These are phyloP conservation scores for Haemorhous mexicanus DNA, from an alignment of 2,113 vertebrate genomes.

Conservation along the genomic window DNA sequence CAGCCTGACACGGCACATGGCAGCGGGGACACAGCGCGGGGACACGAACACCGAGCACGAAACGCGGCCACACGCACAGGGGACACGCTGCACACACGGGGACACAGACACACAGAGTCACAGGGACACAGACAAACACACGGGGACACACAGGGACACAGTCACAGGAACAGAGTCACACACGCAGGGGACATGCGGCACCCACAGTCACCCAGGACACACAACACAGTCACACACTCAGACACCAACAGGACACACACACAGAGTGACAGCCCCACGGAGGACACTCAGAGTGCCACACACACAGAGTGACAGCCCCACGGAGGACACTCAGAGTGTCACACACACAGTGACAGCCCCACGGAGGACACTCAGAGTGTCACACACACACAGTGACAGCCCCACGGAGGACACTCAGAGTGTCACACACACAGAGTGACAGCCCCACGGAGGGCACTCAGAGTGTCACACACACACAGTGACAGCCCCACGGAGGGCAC, in stretches of 20 bases:
- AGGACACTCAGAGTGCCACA: no score
- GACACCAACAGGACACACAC: neutral
- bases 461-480: neutral
- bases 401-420: neutral
- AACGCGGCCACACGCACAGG: neutral
- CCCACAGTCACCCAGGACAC: neutral
- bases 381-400: neutral
- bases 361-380: neutral
- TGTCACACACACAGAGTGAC: neutral
- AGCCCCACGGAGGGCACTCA: neutral
- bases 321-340: accelerated
- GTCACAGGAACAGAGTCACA: no score
- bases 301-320: no score
- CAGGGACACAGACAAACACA: no score
- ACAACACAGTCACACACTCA: neutral
- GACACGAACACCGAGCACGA: neutral
- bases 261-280: neutral
- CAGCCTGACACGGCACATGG: accelerated
- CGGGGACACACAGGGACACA: no score
- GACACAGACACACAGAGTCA: no score
- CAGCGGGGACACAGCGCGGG: neutral
- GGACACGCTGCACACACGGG: neutral
- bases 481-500: neutral
- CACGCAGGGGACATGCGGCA: neutral
- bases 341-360: neutral